Percentiles rank a stretch among this genome's conserved stretches.
Evolutionary conservation across 2,888 invertebrate genomes (phyloP).

Genomic region (Agelastica alni): DNA sequence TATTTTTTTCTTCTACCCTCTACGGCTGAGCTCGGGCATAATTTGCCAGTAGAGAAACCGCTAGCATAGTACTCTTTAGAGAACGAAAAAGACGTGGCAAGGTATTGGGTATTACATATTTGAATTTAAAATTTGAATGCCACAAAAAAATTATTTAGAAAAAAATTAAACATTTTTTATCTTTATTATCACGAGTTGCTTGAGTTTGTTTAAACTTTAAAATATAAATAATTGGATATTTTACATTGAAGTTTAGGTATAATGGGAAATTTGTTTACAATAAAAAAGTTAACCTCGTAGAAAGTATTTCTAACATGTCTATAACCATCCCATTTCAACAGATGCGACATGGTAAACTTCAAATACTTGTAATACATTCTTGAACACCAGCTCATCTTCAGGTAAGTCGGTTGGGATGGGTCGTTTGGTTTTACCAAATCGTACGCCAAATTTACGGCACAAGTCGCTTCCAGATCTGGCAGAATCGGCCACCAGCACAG

Average conservation of each 20-base stretch:
- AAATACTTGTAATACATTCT: background rate
- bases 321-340: background rate
- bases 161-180: too few species aligned
- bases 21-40: too few species aligned
- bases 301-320: background rate
- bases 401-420: background rate
- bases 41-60: too few species aligned
- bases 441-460: background rate
- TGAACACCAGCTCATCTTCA: background rate
- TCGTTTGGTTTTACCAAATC: background rate
- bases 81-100: too few species aligned
- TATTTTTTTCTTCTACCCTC: too few species aligned
- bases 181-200: too few species aligned
- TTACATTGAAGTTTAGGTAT: background rate
- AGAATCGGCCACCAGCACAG: background rate
- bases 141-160: too few species aligned
- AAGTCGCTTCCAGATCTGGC: background rate
- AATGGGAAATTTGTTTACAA: background rate
- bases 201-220: too few species aligned
- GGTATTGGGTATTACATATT: too few species aligned
- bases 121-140: too few species aligned
- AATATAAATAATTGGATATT: background rate
- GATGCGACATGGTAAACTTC: background rate
- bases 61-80: too few species aligned
- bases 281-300: background rate